Conservation (phyloP, 1,140 invertebrate genomes). For the Sitophilus oryzae region DNA sequence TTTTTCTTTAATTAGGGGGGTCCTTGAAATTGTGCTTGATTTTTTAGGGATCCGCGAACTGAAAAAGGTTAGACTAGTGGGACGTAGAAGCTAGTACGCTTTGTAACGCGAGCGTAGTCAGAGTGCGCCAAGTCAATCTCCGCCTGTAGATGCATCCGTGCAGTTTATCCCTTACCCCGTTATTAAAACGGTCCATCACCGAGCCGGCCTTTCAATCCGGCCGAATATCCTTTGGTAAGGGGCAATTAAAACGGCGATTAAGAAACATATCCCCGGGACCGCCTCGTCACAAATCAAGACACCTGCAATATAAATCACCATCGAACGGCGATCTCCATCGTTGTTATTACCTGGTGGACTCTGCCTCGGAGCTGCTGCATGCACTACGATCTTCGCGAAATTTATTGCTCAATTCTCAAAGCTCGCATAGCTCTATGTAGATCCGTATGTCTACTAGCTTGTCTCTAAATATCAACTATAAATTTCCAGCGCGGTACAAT, state of each 20-base stretch:
- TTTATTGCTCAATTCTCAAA: not conserved
- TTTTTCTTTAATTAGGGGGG: too few relatives aligned
- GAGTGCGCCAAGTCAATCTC: too few relatives aligned
- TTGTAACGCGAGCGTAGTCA: too few relatives aligned
- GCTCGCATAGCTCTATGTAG: not conserved
- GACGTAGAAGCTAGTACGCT: too few relatives aligned
- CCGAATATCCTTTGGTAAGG: conserved; percentile 32
- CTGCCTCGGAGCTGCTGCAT: conserved; percentile 1
- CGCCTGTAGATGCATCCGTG: too few relatives aligned
- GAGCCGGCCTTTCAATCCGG: conserved; percentile 18
- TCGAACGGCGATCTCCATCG: conserved; percentile 25
- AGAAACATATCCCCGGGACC: conserved; percentile 35
- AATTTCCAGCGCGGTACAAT: too few relatives aligned
- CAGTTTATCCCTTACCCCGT: not conserved
- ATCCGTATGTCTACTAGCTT: not conserved
- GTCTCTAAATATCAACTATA: too few relatives aligned
- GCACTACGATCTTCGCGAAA: not conserved
- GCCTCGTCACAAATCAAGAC: conserved; percentile 38
- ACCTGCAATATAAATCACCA: conserved; percentile 34
- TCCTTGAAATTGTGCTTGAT: too few relatives aligned
- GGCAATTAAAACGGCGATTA: conserved; percentile 36
- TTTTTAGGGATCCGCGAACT: too few relatives aligned
- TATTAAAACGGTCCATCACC: conserved; percentile 25
- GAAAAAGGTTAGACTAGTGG: too few relatives aligned
- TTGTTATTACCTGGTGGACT: conserved; percentile 28